phyloP scores from a whole-genome alignment of 92 coral and sea anemone genomes.

The Blastomussa wellsi region DNA sequence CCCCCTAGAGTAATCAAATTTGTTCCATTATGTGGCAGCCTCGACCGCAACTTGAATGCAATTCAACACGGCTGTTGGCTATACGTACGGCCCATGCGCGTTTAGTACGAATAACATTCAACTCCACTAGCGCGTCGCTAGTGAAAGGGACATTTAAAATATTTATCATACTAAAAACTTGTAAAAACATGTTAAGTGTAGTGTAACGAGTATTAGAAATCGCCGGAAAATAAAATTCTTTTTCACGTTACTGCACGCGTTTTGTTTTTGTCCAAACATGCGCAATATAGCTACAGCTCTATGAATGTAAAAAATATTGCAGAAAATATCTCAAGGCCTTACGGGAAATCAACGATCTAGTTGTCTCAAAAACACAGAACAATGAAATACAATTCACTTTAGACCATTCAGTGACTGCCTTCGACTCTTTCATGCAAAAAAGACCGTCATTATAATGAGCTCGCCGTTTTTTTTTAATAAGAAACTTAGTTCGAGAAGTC shows the following conservation, averaged over 20 bases:
- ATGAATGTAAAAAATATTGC: neutral
- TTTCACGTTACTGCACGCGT: neutral
- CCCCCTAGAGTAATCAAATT: neutral
- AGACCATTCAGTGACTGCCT: neutral
- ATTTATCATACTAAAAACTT: neutral
- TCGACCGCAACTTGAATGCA: neutral
- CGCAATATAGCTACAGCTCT: neutral
- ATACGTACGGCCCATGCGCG: neutral
- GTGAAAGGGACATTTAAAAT: neutral
- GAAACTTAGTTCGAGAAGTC: neutral
- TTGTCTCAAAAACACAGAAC: neutral
- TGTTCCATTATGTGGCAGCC: neutral
- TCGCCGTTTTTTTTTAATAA: neutral
- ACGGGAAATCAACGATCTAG: constrained; percentile 1
- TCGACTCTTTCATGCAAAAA: neutral
- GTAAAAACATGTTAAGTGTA: neutral
- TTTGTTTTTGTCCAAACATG: neutral
- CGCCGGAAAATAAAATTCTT: neutral
- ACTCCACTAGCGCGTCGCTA: neutral
- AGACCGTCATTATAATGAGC: neutral
- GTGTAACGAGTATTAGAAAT: neutral
- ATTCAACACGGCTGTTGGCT: neutral
- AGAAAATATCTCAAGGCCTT: neutral
- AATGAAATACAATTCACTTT: neutral
- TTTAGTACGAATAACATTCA: neutral